Evolutionary conservation across 37 sponge, comb jelly and placozoan species (phyloP), one percentile per base, ranked within the genome.

Genomic region (Halichondria panicea): DNA sequence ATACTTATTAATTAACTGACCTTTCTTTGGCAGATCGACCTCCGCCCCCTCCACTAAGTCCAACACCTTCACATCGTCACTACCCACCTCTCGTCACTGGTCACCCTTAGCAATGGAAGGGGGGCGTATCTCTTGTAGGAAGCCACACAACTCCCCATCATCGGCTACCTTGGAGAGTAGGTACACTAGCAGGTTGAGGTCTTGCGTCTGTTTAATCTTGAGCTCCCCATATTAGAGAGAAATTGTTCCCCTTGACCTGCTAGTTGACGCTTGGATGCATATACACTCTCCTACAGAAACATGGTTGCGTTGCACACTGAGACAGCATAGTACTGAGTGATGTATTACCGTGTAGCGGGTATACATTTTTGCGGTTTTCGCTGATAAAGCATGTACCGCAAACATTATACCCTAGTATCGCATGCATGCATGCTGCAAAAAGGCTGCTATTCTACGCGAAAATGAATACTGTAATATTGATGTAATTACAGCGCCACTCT

Each of bases 111-210:
- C n/a, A n/a, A n/a, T n/a, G n/a, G 6, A 42, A 21, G 56, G 62
- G 7, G 76, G 74, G 30, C 73, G 44, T 15, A 55, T 32, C 25
- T 69, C 55, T 38, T 41, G 41, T 0, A 87, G 68, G 41, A 89
- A 85, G 0, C 74, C 72, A 59, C 93, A 84, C 42, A 93, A 70
- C 22, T 18, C 36, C 32, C 6, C 42, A 60, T 85, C 89, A 11
- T 88, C 89, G 13, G 86, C 48, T 27, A 88, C 59, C 52, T 76
- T 81, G 13, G 93, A 84, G 3, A 93, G 62, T 32, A 93, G 85
- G 75, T 89, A 93, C 37, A 93, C 89, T 3, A 93, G 70, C 0
- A 89, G 86, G 63, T 93, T 83, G 31, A 93, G 72, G 32, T 85
- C 85, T 18, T 86, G 50, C 21, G 86, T 36, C 78, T 90, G 90